Percentiles rank a stretch among this genome's conserved stretches.
These are phyloP conservation scores for Caenorhabditis panamensis DNA, from an alignment of 2,888 invertebrate species.

Conservation along the genomic window DNA sequence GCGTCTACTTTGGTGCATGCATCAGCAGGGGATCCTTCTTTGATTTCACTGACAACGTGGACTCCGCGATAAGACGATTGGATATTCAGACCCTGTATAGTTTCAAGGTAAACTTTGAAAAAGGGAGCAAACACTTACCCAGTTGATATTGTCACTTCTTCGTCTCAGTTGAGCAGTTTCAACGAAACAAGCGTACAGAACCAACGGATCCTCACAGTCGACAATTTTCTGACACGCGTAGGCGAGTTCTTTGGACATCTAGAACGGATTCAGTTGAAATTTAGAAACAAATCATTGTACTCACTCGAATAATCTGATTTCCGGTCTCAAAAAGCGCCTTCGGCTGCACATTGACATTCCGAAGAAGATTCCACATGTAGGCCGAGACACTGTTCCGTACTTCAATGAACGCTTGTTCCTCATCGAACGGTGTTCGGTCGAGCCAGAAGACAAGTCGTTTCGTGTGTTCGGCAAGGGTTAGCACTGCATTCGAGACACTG, in stretches of 20 bases:
- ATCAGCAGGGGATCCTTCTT: conserved; percentile 92
- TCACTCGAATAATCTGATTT: conserved; percentile 55
- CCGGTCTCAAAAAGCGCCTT: conserved; percentile 64
- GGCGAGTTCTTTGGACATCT: conserved; percentile 86
- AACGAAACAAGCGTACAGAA: conserved; percentile 92
- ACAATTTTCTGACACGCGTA: conserved; percentile 89
- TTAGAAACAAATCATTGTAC: no score
- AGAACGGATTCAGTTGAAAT: conserved; percentile 74
- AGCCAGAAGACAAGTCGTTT: conserved; percentile 94
- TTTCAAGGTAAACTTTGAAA: background rate
- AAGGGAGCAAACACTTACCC: conserved; percentile 65
- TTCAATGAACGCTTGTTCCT: conserved; percentile 85
- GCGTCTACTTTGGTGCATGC: conserved; percentile 93
- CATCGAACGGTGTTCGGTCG: conserved; percentile 87
- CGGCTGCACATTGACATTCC: conserved; percentile 66
- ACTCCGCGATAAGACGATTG: conserved; percentile 88
- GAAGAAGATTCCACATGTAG: conserved; percentile 63
- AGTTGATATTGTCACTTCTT: conserved; percentile 47
- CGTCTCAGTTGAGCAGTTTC: conserved; percentile 88
- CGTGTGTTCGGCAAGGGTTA: conserved; percentile 89
- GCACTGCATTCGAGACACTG: conserved; percentile 84
- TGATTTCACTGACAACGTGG: conserved; percentile 90
- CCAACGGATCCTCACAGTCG: conserved; percentile 91
- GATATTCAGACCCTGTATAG: conserved; percentile 89
- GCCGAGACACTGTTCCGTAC: conserved; percentile 84